A percentile compares a stretch with the other conserved stretches of the same genome.
Conservation (phyloP, 2,113 vertebrate species). For the Oryzias woworae region DNA sequence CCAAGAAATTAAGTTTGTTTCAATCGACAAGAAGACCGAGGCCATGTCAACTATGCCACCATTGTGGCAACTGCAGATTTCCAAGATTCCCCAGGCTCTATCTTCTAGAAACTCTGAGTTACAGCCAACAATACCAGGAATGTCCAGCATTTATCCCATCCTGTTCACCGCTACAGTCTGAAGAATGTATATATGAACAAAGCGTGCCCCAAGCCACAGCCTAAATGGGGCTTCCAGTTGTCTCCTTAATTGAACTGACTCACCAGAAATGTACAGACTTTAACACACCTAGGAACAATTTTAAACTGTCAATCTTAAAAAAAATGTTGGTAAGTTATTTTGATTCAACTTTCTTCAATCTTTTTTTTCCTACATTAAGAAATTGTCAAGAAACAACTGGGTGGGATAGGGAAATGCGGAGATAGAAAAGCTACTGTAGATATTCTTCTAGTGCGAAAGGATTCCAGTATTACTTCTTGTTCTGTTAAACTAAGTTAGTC, state of each 20-base stretch:
- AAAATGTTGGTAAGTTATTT: conserved; percentile 75
- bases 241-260: conserved; percentile 65
- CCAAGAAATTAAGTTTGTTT: conserved; percentile 35
- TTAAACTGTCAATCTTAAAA: conserved; percentile 67
- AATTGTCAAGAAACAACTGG: conserved; percentile 75
- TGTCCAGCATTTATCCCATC: conserved; percentile 97
- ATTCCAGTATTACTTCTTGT: conserved; percentile 95
- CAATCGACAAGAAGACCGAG: conserved; percentile 15
- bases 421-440: conserved; percentile 94
- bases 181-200: conserved; percentile 97
- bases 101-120: conserved; percentile 68
- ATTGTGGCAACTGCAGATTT: conserved; percentile 44
- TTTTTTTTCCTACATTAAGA: conserved; percentile 51
- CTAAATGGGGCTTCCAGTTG: conserved; percentile 78
- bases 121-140: conserved; percentile 93
- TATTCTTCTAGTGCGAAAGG: conserved; percentile 88
- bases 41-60: conserved; percentile 23
- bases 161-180: conserved; percentile 99
- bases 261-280: conserved; percentile 86
- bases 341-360: conserved; percentile 67
- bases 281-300: conserved; percentile 67
- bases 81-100: conserved; percentile 35
- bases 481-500: conserved; percentile 90
- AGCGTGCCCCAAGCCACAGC: conserved; percentile 77
- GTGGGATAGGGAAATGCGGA: conserved; percentile 68